These are phyloP conservation scores for Osedax fenrisi DNA, from an alignment of 2,888 invertebrate genomes.

Conservation along the genomic window DNA sequence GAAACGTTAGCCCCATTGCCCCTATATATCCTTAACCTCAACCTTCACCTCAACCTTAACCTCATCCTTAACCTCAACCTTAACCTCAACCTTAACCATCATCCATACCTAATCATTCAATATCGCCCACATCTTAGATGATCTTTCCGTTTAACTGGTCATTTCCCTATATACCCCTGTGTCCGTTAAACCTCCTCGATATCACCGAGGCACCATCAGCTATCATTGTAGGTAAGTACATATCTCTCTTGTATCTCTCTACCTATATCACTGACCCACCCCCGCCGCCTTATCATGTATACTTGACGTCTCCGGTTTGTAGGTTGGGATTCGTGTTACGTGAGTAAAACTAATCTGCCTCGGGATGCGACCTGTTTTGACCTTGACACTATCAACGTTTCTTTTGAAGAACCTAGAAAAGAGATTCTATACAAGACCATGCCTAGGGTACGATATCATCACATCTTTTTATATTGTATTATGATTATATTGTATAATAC, in stretches of 20 bases:
- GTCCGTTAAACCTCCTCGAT: conserved; percentile 86
- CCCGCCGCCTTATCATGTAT: no score
- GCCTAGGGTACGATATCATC: background rate
- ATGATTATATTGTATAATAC: background rate
- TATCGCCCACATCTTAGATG: conserved; percentile 50
- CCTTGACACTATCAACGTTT: conserved; percentile 90
- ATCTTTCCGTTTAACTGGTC: conserved; percentile 99
- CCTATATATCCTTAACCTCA: background rate
- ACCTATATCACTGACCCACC: no score
- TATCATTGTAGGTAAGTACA: conserved; percentile 69
- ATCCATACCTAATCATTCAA: background rate
- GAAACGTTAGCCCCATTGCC: conserved; percentile 51
- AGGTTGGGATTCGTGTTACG: background rate
- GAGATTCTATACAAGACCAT: background rate
- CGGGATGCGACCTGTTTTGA: conserved; percentile 92
- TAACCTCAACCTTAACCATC: background rate
- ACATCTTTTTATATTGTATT: background rate
- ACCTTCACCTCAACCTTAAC: background rate
- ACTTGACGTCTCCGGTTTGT: no score
- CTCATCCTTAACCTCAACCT: background rate
- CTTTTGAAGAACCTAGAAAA: conserved; percentile 50
- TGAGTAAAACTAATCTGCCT: conserved; percentile 58
- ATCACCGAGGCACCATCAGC: conserved; percentile 91
- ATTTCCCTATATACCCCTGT: conserved; percentile 95
- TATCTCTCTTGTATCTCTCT: no score